Evolutionary conservation across 2,113 vertebrate species (phyloP).

Genomic region (Thomomys bottae): DNA sequence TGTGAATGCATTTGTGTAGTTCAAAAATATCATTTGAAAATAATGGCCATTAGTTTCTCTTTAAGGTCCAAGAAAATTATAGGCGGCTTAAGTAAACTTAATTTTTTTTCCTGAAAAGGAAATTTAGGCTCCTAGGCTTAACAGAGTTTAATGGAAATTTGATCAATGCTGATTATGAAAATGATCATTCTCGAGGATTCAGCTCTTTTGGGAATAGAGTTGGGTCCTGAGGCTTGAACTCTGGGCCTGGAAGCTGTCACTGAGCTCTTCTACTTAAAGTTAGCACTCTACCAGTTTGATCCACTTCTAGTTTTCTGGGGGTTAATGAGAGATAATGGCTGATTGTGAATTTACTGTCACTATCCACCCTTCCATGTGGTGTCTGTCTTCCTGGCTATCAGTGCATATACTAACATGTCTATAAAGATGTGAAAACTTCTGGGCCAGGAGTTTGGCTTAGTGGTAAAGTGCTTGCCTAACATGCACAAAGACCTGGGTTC

Average conservation of each 20-base stretch:
- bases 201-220: not conserved
- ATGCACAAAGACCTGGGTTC: no score
- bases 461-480: no score
- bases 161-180: not conserved
- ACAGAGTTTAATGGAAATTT: slow-evolving; percentile 11
- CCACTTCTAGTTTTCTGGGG: no score
- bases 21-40: slow-evolving; percentile 67
- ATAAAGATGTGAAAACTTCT: no score
- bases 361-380: not conserved
- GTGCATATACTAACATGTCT: no score
- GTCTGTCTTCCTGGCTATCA: no score
- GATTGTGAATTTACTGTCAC: no score
- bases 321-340: not conserved
- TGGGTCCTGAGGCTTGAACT: not conserved
- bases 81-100: slow-evolving; percentile 5
- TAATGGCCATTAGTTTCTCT: slow-evolving; percentile 19
- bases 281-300: no score
- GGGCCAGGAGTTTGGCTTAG: no score
- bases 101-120: not conserved
- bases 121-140: slow-evolving; percentile 16
- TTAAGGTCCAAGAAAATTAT: slow-evolving; percentile 10
- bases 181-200: not conserved
- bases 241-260: no score
- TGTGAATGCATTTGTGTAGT: slow-evolving; percentile 3
- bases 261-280: no score